Base-by-base conservation (phyloP, 23 tunicate species). In the Halocynthia roretzi region DNA sequence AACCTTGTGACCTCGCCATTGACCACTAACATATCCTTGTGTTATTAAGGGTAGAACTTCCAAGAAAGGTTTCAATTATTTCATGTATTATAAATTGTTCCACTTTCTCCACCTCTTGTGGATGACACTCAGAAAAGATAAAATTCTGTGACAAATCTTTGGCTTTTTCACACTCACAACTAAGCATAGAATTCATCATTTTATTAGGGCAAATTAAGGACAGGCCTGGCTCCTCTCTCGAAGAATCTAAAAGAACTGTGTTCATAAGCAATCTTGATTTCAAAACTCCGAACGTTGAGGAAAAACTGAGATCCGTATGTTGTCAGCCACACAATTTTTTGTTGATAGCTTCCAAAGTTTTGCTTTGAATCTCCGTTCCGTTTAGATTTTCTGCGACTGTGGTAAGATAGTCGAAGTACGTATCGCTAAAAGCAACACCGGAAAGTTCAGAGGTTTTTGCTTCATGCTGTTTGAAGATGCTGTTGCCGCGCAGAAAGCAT, bases 221-320 rank as follows among this genome's bases (percentile, higher is more conserved):
- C 1, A 31, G 44, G 44, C 44, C 44, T 0, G 44, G 64, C 64
- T 58, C 64, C 18, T 58, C 64, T 58, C 18, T 58, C 17, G 17
- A 58, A 8, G 90, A 85, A 40, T 57, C 78, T 69, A 73, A 63
- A 40, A 63, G 77, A 40, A 87, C 89, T 17, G 86, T 93, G 8
- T 93, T 87, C 71, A 63, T 93, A 67, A 83, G 89, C 60, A 93
- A 93, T 61, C 81, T 93, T n/a, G 83, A 83, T 48, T 93, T 62
- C 71, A 74, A 77, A 49, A 74, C 87, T 5, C 86, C 83, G 54
- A 44, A 75, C 18, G 71, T 83, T 7, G 98, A 93, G 65, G 83
- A 83, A 8, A 87, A 81, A 71, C 52, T 93, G 19, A 70, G 64
- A 31, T 71, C 80, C 77, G 94, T 82, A 7, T n/a, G 57, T 15